phyloP scores from a whole-genome alignment of 2,888 invertebrate species.

The Sipunculus nudus region DNA sequence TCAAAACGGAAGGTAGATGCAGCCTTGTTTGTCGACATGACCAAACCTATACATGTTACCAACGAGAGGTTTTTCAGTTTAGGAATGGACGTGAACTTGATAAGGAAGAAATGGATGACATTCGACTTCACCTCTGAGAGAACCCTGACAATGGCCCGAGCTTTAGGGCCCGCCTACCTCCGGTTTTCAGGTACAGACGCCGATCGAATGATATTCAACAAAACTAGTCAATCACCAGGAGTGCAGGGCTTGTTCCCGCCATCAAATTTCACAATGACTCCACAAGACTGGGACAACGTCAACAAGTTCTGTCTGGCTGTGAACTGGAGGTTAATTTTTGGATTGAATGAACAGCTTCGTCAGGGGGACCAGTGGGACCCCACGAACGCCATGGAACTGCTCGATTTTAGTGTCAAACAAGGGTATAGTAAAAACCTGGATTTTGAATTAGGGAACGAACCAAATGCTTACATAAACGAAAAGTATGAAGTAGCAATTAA shows the following conservation, averaged over 20 bases:
- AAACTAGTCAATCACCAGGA: too few relatives aligned
- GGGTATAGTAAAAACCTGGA: slow-evolving; percentile 8
- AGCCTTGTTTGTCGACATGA: too few relatives aligned
- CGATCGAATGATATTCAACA: slow-evolving; percentile 74
- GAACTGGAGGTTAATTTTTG: slow-evolving; percentile 6
- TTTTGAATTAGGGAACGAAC: slow-evolving; percentile 22
- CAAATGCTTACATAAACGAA: slow-evolving; percentile 6
- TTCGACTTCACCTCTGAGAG: slow-evolving; percentile 39
- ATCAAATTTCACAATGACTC: slow-evolving; percentile 6
- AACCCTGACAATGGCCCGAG: slow-evolving; percentile 69
- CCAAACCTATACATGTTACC: too few relatives aligned
- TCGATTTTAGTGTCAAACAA: slow-evolving; percentile 2
- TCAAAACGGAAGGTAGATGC: too few relatives aligned
- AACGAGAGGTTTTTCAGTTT: slow-evolving; percentile 4
- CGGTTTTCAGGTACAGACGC: slow-evolving; percentile 79
- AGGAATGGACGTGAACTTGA: slow-evolving; percentile 19
- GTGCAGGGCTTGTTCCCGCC: slow-evolving; percentile 11
- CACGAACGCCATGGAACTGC: neutral
- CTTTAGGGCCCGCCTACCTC: slow-evolving; percentile 74
- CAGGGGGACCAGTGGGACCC: slow-evolving; percentile 1
- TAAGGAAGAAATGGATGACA: slow-evolving; percentile 15
- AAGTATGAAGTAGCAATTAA: too few relatives aligned
- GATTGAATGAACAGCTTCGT: slow-evolving; percentile 10
- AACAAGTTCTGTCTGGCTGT: neutral
- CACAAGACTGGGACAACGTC: slow-evolving; percentile 8